These are phyloP conservation scores for Epizoanthus illoricatus DNA, from an alignment of 92 coral and sea anemone species.

Conservation along the genomic window DNA sequence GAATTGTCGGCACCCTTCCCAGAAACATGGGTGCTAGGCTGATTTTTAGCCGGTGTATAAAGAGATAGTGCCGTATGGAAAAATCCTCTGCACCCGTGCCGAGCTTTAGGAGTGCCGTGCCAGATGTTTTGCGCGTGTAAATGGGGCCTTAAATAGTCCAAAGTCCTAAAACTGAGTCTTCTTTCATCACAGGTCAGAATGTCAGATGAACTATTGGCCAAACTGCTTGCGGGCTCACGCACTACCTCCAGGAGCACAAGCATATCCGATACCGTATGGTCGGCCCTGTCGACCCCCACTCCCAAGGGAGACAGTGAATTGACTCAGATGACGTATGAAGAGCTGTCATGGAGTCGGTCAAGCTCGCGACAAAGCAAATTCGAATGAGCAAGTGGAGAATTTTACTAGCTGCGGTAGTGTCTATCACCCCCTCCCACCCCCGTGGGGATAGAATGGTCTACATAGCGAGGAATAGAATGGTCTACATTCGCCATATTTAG, in stretches of 20 bases:
- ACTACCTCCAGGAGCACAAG: slow-evolving; percentile 93
- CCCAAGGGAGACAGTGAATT: slow-evolving; percentile 10
- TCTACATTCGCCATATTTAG: too few species aligned
- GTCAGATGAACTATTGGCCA: slow-evolving; percentile 75
- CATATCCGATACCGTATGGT: slow-evolving; percentile 74
- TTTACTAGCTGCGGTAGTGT: too few species aligned
- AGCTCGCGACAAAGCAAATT: slow-evolving; percentile 23
- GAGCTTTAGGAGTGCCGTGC: background rate
- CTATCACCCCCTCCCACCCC: too few species aligned
- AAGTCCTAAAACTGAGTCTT: background rate
- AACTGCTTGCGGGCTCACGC: slow-evolving; percentile 84
- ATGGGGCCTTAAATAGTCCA: background rate
- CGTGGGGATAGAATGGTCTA: too few species aligned
- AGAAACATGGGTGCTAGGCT: too few species aligned
- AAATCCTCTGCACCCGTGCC: background rate
- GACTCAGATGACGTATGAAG: background rate
- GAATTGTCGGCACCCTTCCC: too few species aligned
- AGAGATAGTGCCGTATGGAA: too few species aligned
- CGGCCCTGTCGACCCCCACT: slow-evolving; percentile 63
- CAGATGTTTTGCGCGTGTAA: too few species aligned
- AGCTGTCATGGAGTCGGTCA: background rate
- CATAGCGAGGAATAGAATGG: too few species aligned
- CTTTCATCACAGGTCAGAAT: slow-evolving; percentile 53
- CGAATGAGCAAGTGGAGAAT: background rate
- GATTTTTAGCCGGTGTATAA: too few species aligned